A percentile compares a stretch with the other conserved stretches of the same genome.
phyloP scores from a whole-genome alignment of 2,888 invertebrate species.

The Dione juno region DNA sequence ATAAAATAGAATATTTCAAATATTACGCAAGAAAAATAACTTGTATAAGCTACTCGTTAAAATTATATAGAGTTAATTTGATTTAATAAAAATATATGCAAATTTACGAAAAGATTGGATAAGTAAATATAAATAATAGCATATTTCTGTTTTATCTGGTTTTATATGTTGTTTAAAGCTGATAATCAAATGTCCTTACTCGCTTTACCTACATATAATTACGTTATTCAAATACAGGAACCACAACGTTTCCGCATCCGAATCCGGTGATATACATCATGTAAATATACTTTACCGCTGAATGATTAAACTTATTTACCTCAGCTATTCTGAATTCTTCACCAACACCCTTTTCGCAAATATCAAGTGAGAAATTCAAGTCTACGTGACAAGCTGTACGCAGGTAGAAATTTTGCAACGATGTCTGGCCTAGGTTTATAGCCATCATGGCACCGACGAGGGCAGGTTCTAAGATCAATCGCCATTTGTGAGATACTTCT shows the following conservation, averaged over 20 bases:
- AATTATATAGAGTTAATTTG: neutral
- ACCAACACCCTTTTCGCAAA: slow-evolving; percentile 84
- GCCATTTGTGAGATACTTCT: slow-evolving; percentile 58
- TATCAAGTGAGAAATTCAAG: slow-evolving; percentile 82
- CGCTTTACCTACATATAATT: slow-evolving; percentile 19
- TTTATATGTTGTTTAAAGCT: neutral
- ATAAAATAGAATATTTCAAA: neutral
- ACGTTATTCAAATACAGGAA: slow-evolving; percentile 24
- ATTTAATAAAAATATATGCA: neutral
- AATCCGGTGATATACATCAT: slow-evolving; percentile 25
- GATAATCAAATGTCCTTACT: slow-evolving; percentile 34
- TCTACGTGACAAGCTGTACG: slow-evolving; percentile 90
- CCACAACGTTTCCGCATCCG: slow-evolving; percentile 32
- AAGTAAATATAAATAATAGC: neutral
- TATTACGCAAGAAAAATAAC: neutral
- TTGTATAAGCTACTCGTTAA: neutral
- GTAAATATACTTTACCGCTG: neutral
- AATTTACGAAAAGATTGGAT: neutral
- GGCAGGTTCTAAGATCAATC: slow-evolving; percentile 87
- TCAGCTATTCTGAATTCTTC: slow-evolving; percentile 69
- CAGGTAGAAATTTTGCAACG: slow-evolving; percentile 88
- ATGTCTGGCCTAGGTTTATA: slow-evolving; percentile 84
- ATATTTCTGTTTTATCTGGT: neutral
- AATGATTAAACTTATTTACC: slow-evolving; percentile 51
- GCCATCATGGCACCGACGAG: slow-evolving; percentile 86